Evolutionary conservation across 2,797 vertebrate species (phyloP).

Genomic region (Onychomys arenicola): DNA sequence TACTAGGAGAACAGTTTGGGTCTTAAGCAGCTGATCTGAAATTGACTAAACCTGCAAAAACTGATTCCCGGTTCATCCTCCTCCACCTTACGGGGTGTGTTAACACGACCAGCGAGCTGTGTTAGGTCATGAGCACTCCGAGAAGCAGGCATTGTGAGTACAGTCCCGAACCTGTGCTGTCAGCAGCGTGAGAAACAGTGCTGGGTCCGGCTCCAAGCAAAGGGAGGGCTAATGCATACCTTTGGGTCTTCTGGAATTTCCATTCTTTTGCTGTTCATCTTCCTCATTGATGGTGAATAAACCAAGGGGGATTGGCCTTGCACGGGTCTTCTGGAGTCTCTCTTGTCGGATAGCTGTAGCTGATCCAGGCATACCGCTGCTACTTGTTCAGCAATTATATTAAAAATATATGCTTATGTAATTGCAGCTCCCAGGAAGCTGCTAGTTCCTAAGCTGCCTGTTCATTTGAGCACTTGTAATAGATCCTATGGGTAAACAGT

Average conservation of each 20-base stretch:
- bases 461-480: conserved; percentile 88
- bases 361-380: conserved; percentile 86
- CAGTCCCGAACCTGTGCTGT: not conserved
- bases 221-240: conserved; percentile 87
- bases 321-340: conserved; percentile 91
- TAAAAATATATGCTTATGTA: conserved; percentile 84
- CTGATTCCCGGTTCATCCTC: not conserved
- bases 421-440: conserved; percentile 82
- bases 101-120: conserved; percentile 37
- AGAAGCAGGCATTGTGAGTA: not conserved
- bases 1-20: conserved; percentile 13
- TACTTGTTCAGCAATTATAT: conserved; percentile 83
- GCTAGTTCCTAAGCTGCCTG: conserved; percentile 83
- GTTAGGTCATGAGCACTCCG: conserved; percentile 10
- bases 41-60: conserved; percentile 34
- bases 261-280: conserved; percentile 94
- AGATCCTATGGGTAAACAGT: conserved; percentile 83
- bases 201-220: not conserved
- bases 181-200: not conserved
- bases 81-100: not conserved
- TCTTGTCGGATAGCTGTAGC: conserved; percentile 87
- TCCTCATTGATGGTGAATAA: conserved; percentile 98
- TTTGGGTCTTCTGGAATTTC: conserved; percentile 88
- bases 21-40: conserved; percentile 45
- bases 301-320: conserved; percentile 90